Conservation (phyloP, 1,140 invertebrate species). For the Brevipalpus yothersi region DNA sequence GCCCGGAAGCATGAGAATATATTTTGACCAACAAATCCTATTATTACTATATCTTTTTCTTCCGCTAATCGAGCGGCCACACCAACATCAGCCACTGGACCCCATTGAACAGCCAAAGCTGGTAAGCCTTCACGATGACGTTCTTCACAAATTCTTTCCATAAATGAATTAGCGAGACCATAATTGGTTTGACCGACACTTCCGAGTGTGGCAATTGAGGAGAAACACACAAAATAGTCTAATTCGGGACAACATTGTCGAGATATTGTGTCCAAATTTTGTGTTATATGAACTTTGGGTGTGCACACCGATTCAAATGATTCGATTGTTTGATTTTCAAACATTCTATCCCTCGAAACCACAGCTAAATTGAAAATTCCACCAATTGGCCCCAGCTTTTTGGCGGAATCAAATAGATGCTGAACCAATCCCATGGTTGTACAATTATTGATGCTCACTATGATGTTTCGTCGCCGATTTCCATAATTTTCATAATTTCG, state of each 20-base stretch:
- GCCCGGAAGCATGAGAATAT: conserved; percentile 61
- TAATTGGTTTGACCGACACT: conserved; percentile 88
- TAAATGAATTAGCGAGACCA: conserved; percentile 78
- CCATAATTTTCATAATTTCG: conserved; percentile 26
- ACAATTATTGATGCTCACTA: conserved; percentile 39
- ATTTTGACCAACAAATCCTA: conserved; percentile 71
- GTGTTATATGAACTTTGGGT: conserved; percentile 36
- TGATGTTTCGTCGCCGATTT: conserved; percentile 37
- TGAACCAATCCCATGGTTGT: conserved; percentile 36
- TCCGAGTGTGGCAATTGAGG: conserved; percentile 72
- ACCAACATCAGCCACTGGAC: conserved; percentile 86
- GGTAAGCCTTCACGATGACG: conserved; percentile 46
- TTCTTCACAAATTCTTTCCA: conserved; percentile 77
- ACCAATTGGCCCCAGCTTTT: conserved; percentile 48
- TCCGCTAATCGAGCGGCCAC: conserved; percentile 62
- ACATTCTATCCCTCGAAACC: conserved; percentile 50
- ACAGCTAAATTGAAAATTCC: conserved; percentile 72
- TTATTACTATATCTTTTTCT: conserved; percentile 62
- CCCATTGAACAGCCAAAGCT: conserved; percentile 76
- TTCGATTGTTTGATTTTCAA: conserved; percentile 59
- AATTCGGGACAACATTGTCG: conserved; percentile 44
- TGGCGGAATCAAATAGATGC: conserved; percentile 26
- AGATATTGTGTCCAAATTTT: conserved; percentile 43
- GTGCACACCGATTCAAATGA: conserved; percentile 41
- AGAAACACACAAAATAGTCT: conserved; percentile 81